Evolutionary conservation across 2,888 invertebrate genomes (phyloP), one percentile per base, ranked within the genome.

Genomic region (Thelaira solivaga): DNA sequence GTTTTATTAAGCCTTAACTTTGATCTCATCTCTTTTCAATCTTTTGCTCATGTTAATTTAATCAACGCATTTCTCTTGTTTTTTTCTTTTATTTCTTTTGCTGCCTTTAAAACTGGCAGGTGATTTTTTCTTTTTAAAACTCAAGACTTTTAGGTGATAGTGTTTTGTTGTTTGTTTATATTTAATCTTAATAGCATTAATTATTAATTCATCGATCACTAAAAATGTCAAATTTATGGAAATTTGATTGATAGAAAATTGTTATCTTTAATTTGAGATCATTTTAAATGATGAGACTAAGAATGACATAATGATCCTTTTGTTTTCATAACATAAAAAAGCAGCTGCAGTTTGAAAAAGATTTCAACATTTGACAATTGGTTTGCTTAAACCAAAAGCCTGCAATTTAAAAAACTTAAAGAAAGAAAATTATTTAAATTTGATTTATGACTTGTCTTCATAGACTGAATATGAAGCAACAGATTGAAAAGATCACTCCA

Each of bases 171-270:
- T 65, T 47, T 69, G 31, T 69, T 65, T 53, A 41, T 11, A 34
- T 39, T 36, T 55, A 13, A 68, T 68, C 36, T 53, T 36, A 64
- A 65, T 65, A 24, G 45, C 47, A 7, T 53, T 65, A 74, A 74
- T 74, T 74, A 78, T 67, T 71, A 55, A 41, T 61, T 65, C 69
- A 78, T 74, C 71, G 61, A 59, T 74, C 64, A 41, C 5, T n/a
- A 20, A 26, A n/a, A 49, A 43, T 64, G 59, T 77, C 77, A 62
- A 49, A 31, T 36, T 31, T 57, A 53, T 71, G 51, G 47, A 65
- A 71, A 74, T 61, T 61, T 78, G 69, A 78, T 74, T 74, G 74
- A 78, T 64, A 65, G 61, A 53, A 47, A 74, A 65, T 36, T 65
- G 45, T 36, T 34, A 65, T 65, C 41, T 45, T 53, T 64, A 41